These are phyloP conservation scores for Pseudoatta argentina DNA, from an alignment of 1,140 invertebrate species.

Conservation along the genomic window DNA sequence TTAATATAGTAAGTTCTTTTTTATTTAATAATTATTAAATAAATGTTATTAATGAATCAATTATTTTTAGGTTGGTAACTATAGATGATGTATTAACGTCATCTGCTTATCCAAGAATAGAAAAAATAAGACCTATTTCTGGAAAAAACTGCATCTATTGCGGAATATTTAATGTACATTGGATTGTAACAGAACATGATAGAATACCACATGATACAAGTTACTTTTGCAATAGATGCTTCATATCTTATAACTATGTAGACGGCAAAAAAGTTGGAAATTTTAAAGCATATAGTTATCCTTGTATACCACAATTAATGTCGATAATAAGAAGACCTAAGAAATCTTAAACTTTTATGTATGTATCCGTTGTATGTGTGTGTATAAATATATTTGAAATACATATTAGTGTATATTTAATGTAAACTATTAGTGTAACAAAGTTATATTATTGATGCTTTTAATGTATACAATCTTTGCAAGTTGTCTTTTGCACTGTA, in stretches of 20 bases:
- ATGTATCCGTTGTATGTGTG: neutral
- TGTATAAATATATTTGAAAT: conserved; percentile 1
- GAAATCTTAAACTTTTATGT: neutral
- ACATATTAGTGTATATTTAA: too few species aligned
- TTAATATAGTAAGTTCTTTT: neutral
- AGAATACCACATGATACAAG: conserved; percentile 89
- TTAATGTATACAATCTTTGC: conserved; percentile 79
- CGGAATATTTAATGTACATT: conserved; percentile 85
- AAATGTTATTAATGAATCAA: neutral
- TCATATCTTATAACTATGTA: conserved; percentile 89
- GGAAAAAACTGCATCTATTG: conserved; percentile 87
- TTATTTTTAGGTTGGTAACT: conserved; percentile 86
- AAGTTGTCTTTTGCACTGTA: conserved; percentile 90
- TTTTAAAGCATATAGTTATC: conserved; percentile 84
- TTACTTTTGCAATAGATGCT: conserved; percentile 89
- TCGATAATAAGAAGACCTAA: neutral
- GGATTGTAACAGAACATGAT: conserved; percentile 88
- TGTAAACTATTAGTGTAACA: neutral
- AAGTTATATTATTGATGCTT: conserved; percentile 65
- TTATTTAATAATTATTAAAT: neutral
- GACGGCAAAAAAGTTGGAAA: conserved; percentile 86
- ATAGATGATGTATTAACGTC: conserved; percentile 84
- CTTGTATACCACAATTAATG: conserved; percentile 65
- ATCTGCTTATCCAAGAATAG: conserved; percentile 87
- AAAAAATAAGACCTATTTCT: conserved; percentile 81